phyloP scores from a whole-genome alignment of 2,113 vertebrate genomes.

The Edolisoma coerulescens region DNA sequence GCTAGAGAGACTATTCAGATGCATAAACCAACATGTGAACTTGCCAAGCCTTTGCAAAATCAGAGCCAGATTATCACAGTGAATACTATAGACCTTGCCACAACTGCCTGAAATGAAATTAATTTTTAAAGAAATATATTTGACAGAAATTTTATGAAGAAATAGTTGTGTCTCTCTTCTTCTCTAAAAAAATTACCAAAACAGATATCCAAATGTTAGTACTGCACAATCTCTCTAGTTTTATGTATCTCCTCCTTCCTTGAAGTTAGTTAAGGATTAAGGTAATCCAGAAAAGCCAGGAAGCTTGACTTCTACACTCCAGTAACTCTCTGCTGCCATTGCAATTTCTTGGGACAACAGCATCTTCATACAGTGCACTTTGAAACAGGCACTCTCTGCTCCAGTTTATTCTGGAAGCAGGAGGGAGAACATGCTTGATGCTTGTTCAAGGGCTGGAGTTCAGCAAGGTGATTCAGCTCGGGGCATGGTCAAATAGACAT shows the following conservation, averaged over 20 bases:
- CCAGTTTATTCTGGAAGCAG: background rate
- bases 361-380: background rate
- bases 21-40: background rate
- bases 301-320: background rate
- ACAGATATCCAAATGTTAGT: background rate
- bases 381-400: background rate
- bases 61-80: background rate
- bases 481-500: background rate
- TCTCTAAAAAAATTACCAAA: background rate
- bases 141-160: background rate
- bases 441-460: background rate
- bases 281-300: background rate
- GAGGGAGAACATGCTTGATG: background rate
- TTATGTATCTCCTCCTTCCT: background rate
- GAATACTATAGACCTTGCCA: background rate
- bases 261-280: background rate
- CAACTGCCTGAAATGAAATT: background rate
- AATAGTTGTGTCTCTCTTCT: background rate
- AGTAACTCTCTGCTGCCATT: background rate
- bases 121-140: background rate
- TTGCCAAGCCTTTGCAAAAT: background rate
- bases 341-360: background rate
- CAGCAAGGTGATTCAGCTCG: background rate
- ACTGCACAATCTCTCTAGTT: background rate
- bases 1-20: background rate